A percentile compares a stretch with the other conserved stretches of the same genome.
phyloP scores from a whole-genome alignment of 2,888 invertebrate genomes.

The Lissocephala sabroskyi region DNA sequence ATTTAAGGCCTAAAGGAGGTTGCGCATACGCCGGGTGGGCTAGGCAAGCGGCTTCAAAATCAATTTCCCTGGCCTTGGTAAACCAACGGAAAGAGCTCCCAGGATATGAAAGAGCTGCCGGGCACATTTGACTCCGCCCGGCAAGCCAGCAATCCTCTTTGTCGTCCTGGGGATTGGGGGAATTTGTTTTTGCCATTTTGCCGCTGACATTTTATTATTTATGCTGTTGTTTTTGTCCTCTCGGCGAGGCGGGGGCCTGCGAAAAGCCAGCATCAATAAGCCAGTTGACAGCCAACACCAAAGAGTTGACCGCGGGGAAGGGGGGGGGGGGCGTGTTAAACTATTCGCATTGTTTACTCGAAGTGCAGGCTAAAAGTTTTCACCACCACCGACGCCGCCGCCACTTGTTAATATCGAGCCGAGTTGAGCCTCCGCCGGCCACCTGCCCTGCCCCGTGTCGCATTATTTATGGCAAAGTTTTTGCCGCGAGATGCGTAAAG shows the following conservation, averaged over 20 bases:
- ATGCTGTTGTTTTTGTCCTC: constrained; percentile 1
- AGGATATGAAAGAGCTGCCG: constrained; percentile 56
- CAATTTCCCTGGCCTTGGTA: constrained; percentile 38
- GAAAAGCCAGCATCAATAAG: constrained; percentile 52
- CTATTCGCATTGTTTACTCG: constrained; percentile 43
- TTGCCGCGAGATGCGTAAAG: not conserved
- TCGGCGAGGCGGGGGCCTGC: not conserved
- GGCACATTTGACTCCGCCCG: too few relatives aligned
- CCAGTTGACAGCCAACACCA: constrained; percentile 41
- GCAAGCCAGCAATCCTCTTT: constrained; percentile 11
- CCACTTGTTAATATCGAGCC: constrained; percentile 55
- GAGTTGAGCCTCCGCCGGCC: too few relatives aligned
- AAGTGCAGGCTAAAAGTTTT: constrained; percentile 39
- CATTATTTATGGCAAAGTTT: constrained; percentile 57
- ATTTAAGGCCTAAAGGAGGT: constrained; percentile 43
- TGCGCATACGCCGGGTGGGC: constrained; percentile 4
- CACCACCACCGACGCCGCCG: constrained; percentile 22
- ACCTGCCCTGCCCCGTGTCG: too few relatives aligned
- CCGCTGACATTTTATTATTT: not conserved
- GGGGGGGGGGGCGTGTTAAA: not conserved
- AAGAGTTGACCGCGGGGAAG: not conserved
- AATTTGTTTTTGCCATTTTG: constrained; percentile 39
- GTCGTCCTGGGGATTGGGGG: constrained; percentile 5
- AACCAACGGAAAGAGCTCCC: constrained; percentile 31
- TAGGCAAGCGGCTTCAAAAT: constrained; percentile 22